Conservation (phyloP, 1,140 invertebrate species). For the Psix sp. region DNA sequence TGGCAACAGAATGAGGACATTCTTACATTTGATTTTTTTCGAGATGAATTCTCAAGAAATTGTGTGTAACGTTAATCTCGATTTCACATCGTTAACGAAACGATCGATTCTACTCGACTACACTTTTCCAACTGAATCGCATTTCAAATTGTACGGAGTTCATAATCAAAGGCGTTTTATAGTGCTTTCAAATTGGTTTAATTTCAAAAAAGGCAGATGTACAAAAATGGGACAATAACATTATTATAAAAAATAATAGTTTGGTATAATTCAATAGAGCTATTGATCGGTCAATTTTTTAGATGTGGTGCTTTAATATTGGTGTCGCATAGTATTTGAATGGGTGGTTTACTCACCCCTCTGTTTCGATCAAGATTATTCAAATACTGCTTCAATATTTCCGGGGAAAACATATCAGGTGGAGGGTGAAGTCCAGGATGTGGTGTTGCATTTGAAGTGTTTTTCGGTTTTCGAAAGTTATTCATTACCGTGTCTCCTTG, state of each 20-base stretch:
- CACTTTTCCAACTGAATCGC: too few relatives aligned
- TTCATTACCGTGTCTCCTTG: conserved; percentile 16
- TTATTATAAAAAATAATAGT: too few relatives aligned
- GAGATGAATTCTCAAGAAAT: background rate
- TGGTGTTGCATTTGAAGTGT: conserved; percentile 25
- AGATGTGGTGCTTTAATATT: conserved; percentile 10
- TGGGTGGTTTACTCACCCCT: conserved; percentile 66
- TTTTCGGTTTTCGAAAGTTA: conserved; percentile 34
- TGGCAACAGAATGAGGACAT: conserved; percentile 24
- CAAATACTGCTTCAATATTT: conserved; percentile 68
- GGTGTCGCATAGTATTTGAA: conserved; percentile 9
- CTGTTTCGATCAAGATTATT: conserved; percentile 61
- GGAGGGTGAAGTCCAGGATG: conserved; percentile 34
- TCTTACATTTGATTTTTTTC: conserved; percentile 23
- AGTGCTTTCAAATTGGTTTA: conserved; percentile 16
- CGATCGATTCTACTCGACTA: too few relatives aligned
- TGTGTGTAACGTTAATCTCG: too few relatives aligned
- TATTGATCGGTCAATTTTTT: conserved; percentile 31
- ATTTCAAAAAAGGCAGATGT: conserved; percentile 19
- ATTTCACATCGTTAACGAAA: too few relatives aligned
- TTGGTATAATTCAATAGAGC: too few relatives aligned
- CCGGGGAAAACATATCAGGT: conserved; percentile 61
- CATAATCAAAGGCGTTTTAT: too few relatives aligned
- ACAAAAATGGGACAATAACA: conserved; percentile 15
- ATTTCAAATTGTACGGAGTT: too few relatives aligned